These are phyloP conservation scores for Heliconius charithonia DNA, from an alignment of 2,888 invertebrate genomes.

Conservation along the genomic window DNA sequence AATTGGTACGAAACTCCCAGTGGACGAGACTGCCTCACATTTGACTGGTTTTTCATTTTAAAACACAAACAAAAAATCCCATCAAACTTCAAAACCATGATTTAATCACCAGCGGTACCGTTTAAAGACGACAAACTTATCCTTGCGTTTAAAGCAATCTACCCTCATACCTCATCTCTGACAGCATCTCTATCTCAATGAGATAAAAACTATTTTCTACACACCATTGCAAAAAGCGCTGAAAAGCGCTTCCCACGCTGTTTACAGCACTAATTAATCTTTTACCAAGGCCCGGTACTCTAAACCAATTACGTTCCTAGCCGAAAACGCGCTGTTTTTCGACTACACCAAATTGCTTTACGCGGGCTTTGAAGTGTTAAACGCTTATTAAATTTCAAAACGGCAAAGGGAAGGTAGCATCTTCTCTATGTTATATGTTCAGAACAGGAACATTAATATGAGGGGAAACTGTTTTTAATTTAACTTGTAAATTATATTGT, in stretches of 20 bases:
- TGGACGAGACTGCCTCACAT: no score
- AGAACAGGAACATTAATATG: slow-evolving; percentile 34
- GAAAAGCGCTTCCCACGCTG: slow-evolving; percentile 69
- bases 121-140: not conserved
- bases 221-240: slow-evolving; percentile 56
- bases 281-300: slow-evolving; percentile 68
- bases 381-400: slow-evolving; percentile 80
- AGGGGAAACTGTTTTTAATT: slow-evolving; percentile 34
- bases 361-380: slow-evolving; percentile 80
- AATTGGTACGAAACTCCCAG: no score
- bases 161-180: not conserved
- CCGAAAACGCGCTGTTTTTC: slow-evolving; percentile 80
- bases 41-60: not conserved
- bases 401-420: slow-evolving; percentile 66
- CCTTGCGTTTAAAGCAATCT: not conserved
- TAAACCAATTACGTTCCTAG: slow-evolving; percentile 78
- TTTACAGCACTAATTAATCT: slow-evolving; percentile 80
- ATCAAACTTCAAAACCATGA: slow-evolving; percentile 5
- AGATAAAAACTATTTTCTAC: slow-evolving; percentile 47
- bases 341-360: slow-evolving; percentile 79
- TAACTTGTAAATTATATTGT: slow-evolving; percentile 32
- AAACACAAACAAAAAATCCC: not conserved
- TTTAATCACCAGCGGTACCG: slow-evolving; percentile 6
- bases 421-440: slow-evolving; percentile 41
- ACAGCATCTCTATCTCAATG: slow-evolving; percentile 26